Percentiles rank a stretch among this genome's conserved stretches.
These are phyloP conservation scores for Lycorma delicatula DNA, from an alignment of 1,140 invertebrate genomes.

Conservation along the genomic window DNA sequence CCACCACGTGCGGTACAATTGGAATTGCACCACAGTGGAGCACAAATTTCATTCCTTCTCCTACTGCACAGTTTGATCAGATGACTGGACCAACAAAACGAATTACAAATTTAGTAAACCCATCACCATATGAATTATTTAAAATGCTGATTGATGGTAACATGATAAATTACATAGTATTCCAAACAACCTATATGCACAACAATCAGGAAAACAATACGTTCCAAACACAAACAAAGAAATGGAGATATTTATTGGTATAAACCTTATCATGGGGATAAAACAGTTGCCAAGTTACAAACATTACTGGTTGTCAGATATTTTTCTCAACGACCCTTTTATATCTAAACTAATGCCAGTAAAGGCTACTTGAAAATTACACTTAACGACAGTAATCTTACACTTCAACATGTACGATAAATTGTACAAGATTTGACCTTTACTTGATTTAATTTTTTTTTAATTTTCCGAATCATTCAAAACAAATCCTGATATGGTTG, in stretches of 20 bases:
- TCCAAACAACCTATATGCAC: conserved; percentile 25
- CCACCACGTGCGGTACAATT: no score
- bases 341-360: conserved; percentile 36
- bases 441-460: conserved; percentile 8
- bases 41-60: not conserved
- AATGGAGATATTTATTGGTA: conserved; percentile 27
- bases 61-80: not conserved
- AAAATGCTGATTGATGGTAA: conserved; percentile 1
- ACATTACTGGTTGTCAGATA: conserved; percentile 36
- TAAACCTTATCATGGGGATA: conserved; percentile 33
- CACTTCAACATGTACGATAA: conserved; percentile 26
- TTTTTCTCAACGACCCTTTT: conserved; percentile 32
- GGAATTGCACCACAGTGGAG: conserved; percentile 4
- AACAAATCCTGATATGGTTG: conserved; percentile 14
- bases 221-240: conserved; percentile 22
- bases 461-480: conserved; percentile 14
- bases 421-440: conserved; percentile 28
- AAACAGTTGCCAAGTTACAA: conserved; percentile 28
- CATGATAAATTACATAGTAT: conserved; percentile 13
- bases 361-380: conserved; percentile 34
- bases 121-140: conserved; percentile 9
- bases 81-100: not conserved
- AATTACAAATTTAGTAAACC: conserved; percentile 5
- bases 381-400: conserved; percentile 31
- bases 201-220: conserved; percentile 15